Evolutionary conservation across 53 echinoderm and acorn worm genomes (phyloP), one percentile per base, ranked within the genome.

Genomic region (Echinometra lucunter): DNA sequence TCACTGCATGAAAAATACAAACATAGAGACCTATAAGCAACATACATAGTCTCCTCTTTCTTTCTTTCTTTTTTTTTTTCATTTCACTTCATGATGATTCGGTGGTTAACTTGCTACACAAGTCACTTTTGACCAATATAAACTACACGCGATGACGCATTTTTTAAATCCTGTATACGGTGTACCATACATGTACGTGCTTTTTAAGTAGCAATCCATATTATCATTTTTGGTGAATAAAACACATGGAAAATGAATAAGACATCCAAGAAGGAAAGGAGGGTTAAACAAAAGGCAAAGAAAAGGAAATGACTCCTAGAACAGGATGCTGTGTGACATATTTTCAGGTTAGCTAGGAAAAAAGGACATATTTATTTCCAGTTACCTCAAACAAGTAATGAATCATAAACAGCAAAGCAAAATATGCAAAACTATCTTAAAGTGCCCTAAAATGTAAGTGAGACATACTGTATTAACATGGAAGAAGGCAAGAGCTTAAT

Each of bases 261-360:
- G 32, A 67, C 63, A 63, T 63, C 58, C 16, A 58, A 66, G 19
- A 60, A 60, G 19, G 34, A 44, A 44, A 45, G 44, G 16, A 23
- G 0, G 17, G 34, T 55, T 56, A 34, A 45, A 63, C n/a, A 40
- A 57, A 42, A 30, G 37, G 37, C 66, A 44, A 16, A 66, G n/a
- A 37, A 94, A 40, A 91, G 44, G 42, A 58, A 44, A 42, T n/a
- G 44, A 44, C 60, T 87, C 32, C 30, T 30, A 69, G 75, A 49
- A 91, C 66, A 47, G 45, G 87, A 81, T 57, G 56, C 57, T 56
- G 58, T 58, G 25, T 87, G 82, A 40, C 82, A 82, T 57, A 45
- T 69, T 69, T 32, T 32, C 19, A 9, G 69, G 32, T 69, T 63
- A 21, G 19, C 63, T 19, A 63, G 63, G 16, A 63, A 15, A 63